A percentile compares a stretch with the other conserved stretches of the same genome.
Evolutionary conservation across 2,888 invertebrate genomes (phyloP).

Genomic region (Hemicrepidius hirtus): DNA sequence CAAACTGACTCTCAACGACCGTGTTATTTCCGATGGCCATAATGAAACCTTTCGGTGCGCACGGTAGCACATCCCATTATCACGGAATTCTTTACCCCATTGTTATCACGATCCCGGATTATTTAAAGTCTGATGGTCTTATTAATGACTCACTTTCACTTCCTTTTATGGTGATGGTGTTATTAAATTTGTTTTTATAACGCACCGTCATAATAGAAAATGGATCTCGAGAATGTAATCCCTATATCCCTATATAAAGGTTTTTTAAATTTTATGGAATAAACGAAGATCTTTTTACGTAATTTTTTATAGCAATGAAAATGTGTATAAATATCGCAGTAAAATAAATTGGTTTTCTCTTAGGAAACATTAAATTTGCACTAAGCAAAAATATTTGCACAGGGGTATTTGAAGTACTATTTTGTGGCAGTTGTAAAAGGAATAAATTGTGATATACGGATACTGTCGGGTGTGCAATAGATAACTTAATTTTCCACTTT

Average conservation of each 20-base stretch:
- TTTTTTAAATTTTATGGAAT: conserved; percentile 36
- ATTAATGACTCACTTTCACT: conserved; percentile 64
- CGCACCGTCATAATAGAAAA: conserved; percentile 57
- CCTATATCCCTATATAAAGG: conserved; percentile 28
- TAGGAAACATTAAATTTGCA: conserved; percentile 34
- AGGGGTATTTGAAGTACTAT: conserved; percentile 9
- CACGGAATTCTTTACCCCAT: conserved; percentile 63
- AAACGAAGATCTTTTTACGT: conserved; percentile 8
- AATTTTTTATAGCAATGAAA: conserved; percentile 25
- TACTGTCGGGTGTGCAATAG: too few relatives aligned
- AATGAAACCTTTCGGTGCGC: conserved; percentile 62
- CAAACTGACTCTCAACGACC: conserved; percentile 54
- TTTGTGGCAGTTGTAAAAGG: conserved; percentile 5
- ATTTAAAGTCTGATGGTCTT: conserved; percentile 64
- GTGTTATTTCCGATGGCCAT: conserved; percentile 62
- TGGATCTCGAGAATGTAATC: conserved; percentile 46
- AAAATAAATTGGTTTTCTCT: conserved; percentile 34
- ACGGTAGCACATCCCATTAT: conserved; percentile 62
- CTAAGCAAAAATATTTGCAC: conserved; percentile 19
- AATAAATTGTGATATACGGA: not conserved
- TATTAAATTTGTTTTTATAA: conserved; percentile 65
- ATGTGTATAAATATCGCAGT: conserved; percentile 37
- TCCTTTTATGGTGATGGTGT: conserved; percentile 59
- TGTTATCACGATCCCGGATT: conserved; percentile 64
- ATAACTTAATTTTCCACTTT: too few relatives aligned